Conservation (phyloP, 2,113 vertebrate genomes). For the Miniopterus natalensis region DNA sequence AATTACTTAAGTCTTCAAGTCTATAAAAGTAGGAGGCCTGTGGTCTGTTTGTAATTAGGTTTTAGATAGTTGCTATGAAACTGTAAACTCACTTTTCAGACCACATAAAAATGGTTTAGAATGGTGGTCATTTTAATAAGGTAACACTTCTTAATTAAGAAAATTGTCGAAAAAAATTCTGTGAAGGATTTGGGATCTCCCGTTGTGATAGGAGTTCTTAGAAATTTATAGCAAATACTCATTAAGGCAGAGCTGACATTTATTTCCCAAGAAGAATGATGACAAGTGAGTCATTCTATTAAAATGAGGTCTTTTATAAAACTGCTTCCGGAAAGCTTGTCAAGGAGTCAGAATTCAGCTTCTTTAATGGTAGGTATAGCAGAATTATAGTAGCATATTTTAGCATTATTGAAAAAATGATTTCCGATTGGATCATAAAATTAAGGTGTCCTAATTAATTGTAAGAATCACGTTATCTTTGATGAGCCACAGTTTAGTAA, state of each 20-base stretch:
- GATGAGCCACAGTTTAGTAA: constrained; percentile 59
- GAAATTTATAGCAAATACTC: constrained; percentile 90
- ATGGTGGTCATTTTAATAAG: constrained; percentile 89
- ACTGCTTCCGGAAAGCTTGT: constrained; percentile 61
- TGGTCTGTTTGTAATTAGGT: constrained; percentile 84
- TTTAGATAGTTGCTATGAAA: constrained; percentile 84
- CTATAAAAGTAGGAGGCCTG: constrained; percentile 89
- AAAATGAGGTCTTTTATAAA: constrained; percentile 60
- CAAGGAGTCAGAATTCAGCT: constrained; percentile 21
- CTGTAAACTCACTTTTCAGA: constrained; percentile 84
- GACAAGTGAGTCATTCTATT: constrained; percentile 21
- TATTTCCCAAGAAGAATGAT: constrained; percentile 85
- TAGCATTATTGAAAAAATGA: constrained; percentile 50
- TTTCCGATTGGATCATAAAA: constrained; percentile 67
- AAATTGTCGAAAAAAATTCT: constrained; percentile 82
- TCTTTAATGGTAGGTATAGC: constrained; percentile 30
- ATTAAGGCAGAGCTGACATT: constrained; percentile 92
- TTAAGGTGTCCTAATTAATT: neutral
- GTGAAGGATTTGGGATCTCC: constrained; percentile 79
- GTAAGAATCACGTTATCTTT: neutral
- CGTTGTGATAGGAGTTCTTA: constrained; percentile 86
- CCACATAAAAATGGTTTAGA: constrained; percentile 81
- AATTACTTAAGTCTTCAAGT: constrained; percentile 87
- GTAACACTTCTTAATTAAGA: constrained; percentile 88
- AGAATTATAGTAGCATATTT: neutral